These are phyloP conservation scores for Dromococcyx pavoninus DNA, from an alignment of 2,797 vertebrate species.

Conservation along the genomic window DNA sequence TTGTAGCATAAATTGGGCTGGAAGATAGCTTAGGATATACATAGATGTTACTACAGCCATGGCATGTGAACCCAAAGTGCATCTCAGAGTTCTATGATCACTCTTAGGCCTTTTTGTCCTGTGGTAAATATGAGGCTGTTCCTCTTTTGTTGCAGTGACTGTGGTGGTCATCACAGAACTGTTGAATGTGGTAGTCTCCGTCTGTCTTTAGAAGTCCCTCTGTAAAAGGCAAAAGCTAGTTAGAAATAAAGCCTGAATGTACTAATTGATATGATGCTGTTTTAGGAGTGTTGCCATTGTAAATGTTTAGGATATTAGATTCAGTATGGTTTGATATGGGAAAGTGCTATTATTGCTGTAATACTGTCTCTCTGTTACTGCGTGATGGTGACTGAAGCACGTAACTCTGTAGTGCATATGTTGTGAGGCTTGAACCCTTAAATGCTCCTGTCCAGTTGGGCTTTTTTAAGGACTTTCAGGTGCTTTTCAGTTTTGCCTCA, in stretches of 20 bases:
- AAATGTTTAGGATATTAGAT: background rate
- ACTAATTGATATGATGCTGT: background rate
- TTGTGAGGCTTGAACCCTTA: background rate
- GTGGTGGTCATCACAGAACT: background rate
- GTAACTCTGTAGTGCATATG: rapidly evolving
- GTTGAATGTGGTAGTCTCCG: background rate
- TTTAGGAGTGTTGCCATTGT: background rate
- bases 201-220: background rate
- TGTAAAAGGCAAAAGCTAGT: background rate
- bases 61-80: background rate
- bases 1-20: background rate
- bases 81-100: background rate
- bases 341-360: background rate
- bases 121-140: background rate
- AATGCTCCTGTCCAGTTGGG: rapidly evolving
- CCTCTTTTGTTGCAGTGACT: background rate
- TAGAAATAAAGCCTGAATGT: background rate
- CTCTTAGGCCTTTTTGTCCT: background rate
- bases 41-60: background rate
- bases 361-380: background rate
- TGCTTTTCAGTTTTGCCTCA: background rate
- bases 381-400: background rate
- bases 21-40: background rate
- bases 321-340: background rate
- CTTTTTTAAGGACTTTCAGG: background rate